phyloP scores from a whole-genome alignment of 2,888 invertebrate species.

The Brenthis ino region DNA sequence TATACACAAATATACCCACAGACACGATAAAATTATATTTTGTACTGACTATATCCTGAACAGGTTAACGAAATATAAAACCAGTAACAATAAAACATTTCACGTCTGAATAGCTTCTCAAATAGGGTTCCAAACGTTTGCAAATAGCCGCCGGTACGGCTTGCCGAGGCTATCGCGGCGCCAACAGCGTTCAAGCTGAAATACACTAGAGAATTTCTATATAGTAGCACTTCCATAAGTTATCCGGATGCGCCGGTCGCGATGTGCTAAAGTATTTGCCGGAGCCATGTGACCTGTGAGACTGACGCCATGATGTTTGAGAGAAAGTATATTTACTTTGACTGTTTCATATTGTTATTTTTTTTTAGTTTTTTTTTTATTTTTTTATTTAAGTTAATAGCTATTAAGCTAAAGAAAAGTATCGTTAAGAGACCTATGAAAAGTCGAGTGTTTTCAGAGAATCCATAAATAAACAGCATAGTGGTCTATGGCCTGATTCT shows the following conservation, averaged over 20 bases:
- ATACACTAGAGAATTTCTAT: slow-evolving; percentile 28
- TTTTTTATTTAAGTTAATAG: too few species aligned
- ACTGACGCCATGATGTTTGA: background rate
- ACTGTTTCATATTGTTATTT: too few species aligned
- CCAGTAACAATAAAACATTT: slow-evolving; percentile 14
- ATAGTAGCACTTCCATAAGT: slow-evolving; percentile 34
- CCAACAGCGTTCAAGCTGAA: slow-evolving; percentile 24
- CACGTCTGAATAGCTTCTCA: slow-evolving; percentile 17
- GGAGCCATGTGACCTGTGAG: background rate
- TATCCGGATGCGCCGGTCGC: slow-evolving; percentile 6
- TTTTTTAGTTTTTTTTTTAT: too few species aligned
- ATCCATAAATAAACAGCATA: too few species aligned
- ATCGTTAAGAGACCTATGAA: too few species aligned
- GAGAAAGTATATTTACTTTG: background rate
- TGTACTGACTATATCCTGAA: too few species aligned
- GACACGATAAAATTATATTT: too few species aligned
- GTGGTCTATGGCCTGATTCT: too few species aligned
- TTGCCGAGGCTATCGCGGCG: slow-evolving; percentile 20
- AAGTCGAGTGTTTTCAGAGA: too few species aligned
- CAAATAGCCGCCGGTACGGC: slow-evolving; percentile 21
- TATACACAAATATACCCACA: too few species aligned
- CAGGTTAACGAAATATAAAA: background rate
- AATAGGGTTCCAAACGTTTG: slow-evolving; percentile 22
- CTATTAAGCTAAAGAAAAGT: too few species aligned
- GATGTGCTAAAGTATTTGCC: too few species aligned